Evolutionary conservation across 2,113 vertebrate genomes (phyloP), one percentile per base, ranked within the genome.

Genomic region (Otocyon megalotis): DNA sequence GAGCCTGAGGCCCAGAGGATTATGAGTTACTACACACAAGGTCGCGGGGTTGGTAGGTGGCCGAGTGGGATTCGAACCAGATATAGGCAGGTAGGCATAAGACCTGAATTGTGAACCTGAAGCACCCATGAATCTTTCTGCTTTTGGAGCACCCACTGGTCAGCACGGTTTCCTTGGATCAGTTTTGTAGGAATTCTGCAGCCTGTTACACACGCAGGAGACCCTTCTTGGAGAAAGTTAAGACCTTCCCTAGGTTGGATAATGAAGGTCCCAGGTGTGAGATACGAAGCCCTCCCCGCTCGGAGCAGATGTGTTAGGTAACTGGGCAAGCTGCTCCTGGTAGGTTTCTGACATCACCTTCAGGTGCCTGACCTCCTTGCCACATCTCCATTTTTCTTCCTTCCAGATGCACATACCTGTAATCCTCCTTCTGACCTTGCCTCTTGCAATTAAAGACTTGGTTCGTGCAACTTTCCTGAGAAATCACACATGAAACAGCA

Each of bases 361-460:
- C 88, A 90, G 28, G 63, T 62, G 24, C 35, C 50, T 54, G 62
- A 53, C 43, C 74, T 22, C 24, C 6, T 15, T 82, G 17, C 20
- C 43, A 13, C 10, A 8, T 95, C 90, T 74, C 19, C 20, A 5
- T 74, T 37, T 72, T 30, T 90, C 83, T 83, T 90, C 83, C 67
- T 90, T 92, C 56, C 35, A 94, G 62, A 20, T 60, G 28, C 37
- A 74, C 58, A 16, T 50, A 35, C n/a, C 43, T 84, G 0, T 58
- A 60, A 35, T 90, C 32, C 54, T 90, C 56, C 58, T 76, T 93
- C 65, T 76, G 65, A 89, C 71, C 77, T 96, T 93, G 56, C 50
- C n/a, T 30, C 82, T 94, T 85, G 65, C 30, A 14, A 82, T 81
- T 85, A 58, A 71, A 90, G 86, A 63, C 15, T 17, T 43, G n/a